Percentiles rank a stretch among this genome's conserved stretches.
Conservation (phyloP, 2,888 invertebrate genomes). For the Diarsia dahlii region DNA sequence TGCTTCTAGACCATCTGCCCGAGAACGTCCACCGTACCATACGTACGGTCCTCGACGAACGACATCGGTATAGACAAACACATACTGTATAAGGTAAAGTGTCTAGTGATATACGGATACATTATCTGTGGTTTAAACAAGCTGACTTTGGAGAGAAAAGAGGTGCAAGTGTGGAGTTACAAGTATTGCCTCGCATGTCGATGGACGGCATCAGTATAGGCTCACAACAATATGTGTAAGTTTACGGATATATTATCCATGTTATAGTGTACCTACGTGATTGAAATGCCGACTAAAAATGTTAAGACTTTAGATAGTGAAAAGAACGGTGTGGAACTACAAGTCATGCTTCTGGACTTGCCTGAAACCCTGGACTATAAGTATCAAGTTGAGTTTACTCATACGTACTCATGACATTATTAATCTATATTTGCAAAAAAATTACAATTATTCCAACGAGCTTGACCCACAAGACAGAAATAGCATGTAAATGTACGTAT, state of each 20-base stretch:
- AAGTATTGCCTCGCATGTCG: background rate
- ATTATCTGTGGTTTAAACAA: constrained; percentile 24
- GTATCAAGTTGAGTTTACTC: constrained; percentile 10
- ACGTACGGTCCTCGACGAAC: constrained; percentile 91
- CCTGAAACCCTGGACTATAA: background rate
- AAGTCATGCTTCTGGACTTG: constrained; percentile 23
- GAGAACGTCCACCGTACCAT: constrained; percentile 94
- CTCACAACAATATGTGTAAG: background rate
- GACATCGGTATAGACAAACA: constrained; percentile 85
- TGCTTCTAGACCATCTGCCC: constrained; percentile 96
- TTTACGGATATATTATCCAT: constrained; percentile 25
- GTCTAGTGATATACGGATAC: constrained; percentile 24
- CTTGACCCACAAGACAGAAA: constrained; percentile 6
- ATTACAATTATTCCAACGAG: background rate
- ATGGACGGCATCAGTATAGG: background rate
- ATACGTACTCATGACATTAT: background rate
- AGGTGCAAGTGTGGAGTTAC: background rate
- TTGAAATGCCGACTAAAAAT: constrained; percentile 5
- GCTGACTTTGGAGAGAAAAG: background rate
- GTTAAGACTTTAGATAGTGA: constrained; percentile 11
- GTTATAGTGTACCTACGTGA: background rate
- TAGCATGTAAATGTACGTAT: background rate
- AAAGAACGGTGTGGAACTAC: constrained; percentile 12
- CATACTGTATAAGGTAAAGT: constrained; percentile 76
- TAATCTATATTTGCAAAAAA: background rate